A percentile compares a stretch with the other conserved stretches of the same genome.
Evolutionary conservation across 2,113 vertebrate species (phyloP).

Genomic region (Myocastor coypus): DNA sequence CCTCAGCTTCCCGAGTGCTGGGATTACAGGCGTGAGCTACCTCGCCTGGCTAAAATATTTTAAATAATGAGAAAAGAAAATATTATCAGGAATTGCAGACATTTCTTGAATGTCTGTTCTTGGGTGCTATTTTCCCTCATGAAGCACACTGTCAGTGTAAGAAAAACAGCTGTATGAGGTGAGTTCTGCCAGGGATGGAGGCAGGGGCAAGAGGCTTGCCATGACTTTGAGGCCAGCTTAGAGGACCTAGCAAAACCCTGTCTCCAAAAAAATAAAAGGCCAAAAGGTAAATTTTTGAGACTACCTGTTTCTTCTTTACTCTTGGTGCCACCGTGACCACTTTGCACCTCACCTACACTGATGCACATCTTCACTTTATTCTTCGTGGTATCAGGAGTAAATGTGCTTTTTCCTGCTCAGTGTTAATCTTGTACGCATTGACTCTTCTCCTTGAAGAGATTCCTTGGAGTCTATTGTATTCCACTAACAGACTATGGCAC

Average conservation of each 20-base stretch:
- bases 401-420: slow-evolving; percentile 5
- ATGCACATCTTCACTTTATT: not conserved
- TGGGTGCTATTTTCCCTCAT: not conserved
- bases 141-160: not conserved
- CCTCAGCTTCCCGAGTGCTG: too few relatives aligned
- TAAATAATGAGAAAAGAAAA: slow-evolving; percentile 51
- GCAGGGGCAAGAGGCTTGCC: not conserved
- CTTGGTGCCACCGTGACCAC: not conserved
- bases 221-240: not conserved
- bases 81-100: not conserved
- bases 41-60: too few relatives aligned
- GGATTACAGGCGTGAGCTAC: too few relatives aligned
- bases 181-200: not conserved
- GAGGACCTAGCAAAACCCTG: not conserved
- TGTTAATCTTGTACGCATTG: slow-evolving; percentile 40
- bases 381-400: not conserved
- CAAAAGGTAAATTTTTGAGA: not conserved
- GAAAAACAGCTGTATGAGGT: not conserved
- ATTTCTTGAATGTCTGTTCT: slow-evolving; percentile 50
- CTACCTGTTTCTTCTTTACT: slow-evolving; percentile 12
- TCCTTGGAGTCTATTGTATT: not conserved
- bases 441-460: slow-evolving; percentile 62
- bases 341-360: not conserved
- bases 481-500: not conserved
- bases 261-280: not conserved